These are phyloP conservation scores for Sinhomidia bicolor DNA, from an alignment of 2,888 invertebrate species.

Conservation along the genomic window DNA sequence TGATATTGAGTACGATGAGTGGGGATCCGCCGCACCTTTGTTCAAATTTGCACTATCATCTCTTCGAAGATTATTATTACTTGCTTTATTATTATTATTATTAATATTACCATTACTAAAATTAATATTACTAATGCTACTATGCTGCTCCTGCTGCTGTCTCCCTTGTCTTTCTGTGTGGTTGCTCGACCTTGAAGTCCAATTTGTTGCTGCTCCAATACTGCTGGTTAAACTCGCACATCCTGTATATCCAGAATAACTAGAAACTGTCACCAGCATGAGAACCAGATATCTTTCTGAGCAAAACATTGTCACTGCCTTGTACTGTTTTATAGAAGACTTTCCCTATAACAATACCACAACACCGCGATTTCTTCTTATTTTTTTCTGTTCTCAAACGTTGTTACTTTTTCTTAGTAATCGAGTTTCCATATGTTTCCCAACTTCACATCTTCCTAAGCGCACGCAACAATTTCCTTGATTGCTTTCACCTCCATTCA, in stretches of 20 bases:
- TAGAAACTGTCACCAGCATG: conserved; percentile 48
- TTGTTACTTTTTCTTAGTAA: too few relatives aligned
- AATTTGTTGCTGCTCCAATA: background rate
- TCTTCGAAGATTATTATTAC: background rate
- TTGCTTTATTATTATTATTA: conserved; percentile 7
- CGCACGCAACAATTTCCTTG: background rate
- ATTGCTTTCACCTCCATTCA: conserved; percentile 7
- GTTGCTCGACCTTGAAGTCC: background rate
- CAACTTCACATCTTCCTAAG: background rate
- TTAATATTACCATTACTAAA: conserved; percentile 14
- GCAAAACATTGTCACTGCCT: conserved; percentile 63
- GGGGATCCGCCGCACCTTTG: background rate
- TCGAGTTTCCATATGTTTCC: background rate
- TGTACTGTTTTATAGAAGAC: too few relatives aligned
- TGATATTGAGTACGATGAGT: conserved; percentile 61
- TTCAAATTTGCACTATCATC: conserved; percentile 1
- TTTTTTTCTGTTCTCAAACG: background rate
- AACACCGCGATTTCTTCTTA: too few relatives aligned
- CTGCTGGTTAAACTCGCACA: conserved; percentile 32
- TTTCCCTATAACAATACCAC: too few relatives aligned
- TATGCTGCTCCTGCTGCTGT: too few relatives aligned
- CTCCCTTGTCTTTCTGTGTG: background rate
- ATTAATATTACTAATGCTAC: too few relatives aligned
- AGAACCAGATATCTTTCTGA: conserved; percentile 29
- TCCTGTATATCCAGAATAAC: background rate